Evolutionary conservation across 1,140 invertebrate genomes (phyloP), one percentile per base, ranked within the genome.

Genomic region (Aphaenogaster ashmeadi): DNA sequence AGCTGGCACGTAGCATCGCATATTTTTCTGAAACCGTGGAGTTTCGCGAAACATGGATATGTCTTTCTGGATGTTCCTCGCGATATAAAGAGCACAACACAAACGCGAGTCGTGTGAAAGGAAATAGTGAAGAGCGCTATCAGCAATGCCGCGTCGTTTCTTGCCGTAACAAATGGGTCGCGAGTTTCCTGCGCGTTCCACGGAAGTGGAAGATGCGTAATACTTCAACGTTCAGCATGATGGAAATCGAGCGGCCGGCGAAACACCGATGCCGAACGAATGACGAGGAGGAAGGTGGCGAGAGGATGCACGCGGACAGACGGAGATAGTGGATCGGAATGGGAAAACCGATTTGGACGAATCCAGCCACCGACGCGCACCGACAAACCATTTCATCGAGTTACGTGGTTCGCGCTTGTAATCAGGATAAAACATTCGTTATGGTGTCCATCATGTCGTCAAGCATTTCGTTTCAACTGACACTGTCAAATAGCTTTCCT

Each of bases 361-460:
- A 75, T 77, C 2, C 50, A 86, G 38, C 38, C 18, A 41, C 6
- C 58, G 38, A 8, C 58, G 13, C 2, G 13, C 44, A 0, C n/a
- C 86, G 87, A 74, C 66, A 87, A 81, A 88, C 67, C 67, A 52
- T 81, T 74, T 88, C 75, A 74, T 88, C 58, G 67, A 88, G 67
- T 88, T 88, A 88, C 79, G 86, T 74, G 62, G 13, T 38, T 9
- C 58, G 21, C 56, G 36, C 58, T 87, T 74, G 75, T 87, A 74
- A 87, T 88, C 75, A 38, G 38, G 62, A 87, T 88, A 72, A 88
- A 87, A 80, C 64, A 56, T 80, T 87, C 62, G 74, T 88, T 78
- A 72, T 87, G 66, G n/a, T 36, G 36, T 71, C 27, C 50, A 71
- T 21, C 41, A 33, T 64, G 41, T 78, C 75, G n/a, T 52, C 13